Percentiles rank a stretch among this genome's conserved stretches.
Conservation (phyloP, 1,140 invertebrate species). For the Calosoma granatense region DNA sequence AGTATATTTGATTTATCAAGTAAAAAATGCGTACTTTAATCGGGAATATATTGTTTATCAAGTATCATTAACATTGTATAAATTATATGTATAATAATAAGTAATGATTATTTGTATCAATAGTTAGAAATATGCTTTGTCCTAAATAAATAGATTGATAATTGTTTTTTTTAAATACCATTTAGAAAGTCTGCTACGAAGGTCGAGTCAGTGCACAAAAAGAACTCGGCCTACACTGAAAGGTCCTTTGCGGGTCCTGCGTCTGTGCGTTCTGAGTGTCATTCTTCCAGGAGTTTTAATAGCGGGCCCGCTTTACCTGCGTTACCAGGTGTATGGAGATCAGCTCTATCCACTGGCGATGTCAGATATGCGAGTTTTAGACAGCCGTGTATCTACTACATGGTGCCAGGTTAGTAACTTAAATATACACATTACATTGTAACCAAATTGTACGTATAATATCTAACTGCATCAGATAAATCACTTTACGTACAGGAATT, state of each 20-base stretch:
- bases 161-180: too few relatives aligned
- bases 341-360: constrained; percentile 61
- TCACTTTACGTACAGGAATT: not conserved
- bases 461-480: not conserved
- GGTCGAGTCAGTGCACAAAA: constrained; percentile 21
- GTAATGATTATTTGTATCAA: too few relatives aligned
- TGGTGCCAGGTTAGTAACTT: constrained; percentile 63
- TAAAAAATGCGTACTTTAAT: too few relatives aligned
- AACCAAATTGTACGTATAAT: not conserved
- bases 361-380: constrained; percentile 64
- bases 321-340: constrained; percentile 55
- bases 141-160: too few relatives aligned
- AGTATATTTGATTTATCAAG: too few relatives aligned
- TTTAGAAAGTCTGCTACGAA: constrained; percentile 8
- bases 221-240: constrained; percentile 40
- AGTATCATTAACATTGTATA: too few relatives aligned
- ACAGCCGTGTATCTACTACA: constrained; percentile 58
- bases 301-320: constrained; percentile 52
- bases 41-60: too few relatives aligned
- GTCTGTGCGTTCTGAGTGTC: constrained; percentile 52
- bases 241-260: constrained; percentile 48
- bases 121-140: too few relatives aligned
- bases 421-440: not conserved
- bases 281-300: constrained; percentile 53
- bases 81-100: too few relatives aligned